Evolutionary conservation across 2,113 vertebrate species (phyloP), one percentile per base, ranked within the genome.

Genomic region (Pollimyrus isidori): DNA sequence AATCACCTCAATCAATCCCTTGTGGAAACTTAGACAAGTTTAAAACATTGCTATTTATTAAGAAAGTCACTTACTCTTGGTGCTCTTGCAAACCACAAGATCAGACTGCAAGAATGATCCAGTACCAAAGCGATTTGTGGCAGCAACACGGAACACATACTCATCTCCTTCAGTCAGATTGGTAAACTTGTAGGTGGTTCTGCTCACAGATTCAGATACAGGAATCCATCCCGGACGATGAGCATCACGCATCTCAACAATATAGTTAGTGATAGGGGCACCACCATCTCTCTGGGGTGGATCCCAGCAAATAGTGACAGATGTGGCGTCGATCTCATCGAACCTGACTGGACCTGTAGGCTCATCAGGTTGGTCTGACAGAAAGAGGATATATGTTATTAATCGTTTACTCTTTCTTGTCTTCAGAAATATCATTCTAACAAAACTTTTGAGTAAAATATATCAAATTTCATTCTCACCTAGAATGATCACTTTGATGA

Each of bases 201-300:
- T 96, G 88, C 97, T 99, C 87, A 99, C 97, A 46, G 98, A 97
- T 90, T 98, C 98, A 13, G 96, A 97, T 91, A 99, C 96, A 23
- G 98, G 97, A 89, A 99, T 93, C 98, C 98, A 99, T 91, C 98
- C 98, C 73, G 98, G 98, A 89, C 98, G 97, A 92, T 99, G 98
- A 84, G 98, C 98, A 89, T 99, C 98, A 1, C 98, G 97, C 90
- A 99, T 98, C 92, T 99, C 98, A 84, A 99, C 97, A 65, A 95
- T 95, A 7, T 99, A 99, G 7, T 97, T 97, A 35, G 96, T 98
- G 91, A 99, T 89, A 3, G 98, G 95, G 89, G 98, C 98, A 5
- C 98, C 98, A 9, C 98, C 98, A 58, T 99, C 97, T 92, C 98
- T 95, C 88, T 95, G 92, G 42, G 98, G 98, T 88, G 97, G 96